Evolutionary conservation across 1,140 invertebrate species (phyloP).

Genomic region (Adelges cooleyi): DNA sequence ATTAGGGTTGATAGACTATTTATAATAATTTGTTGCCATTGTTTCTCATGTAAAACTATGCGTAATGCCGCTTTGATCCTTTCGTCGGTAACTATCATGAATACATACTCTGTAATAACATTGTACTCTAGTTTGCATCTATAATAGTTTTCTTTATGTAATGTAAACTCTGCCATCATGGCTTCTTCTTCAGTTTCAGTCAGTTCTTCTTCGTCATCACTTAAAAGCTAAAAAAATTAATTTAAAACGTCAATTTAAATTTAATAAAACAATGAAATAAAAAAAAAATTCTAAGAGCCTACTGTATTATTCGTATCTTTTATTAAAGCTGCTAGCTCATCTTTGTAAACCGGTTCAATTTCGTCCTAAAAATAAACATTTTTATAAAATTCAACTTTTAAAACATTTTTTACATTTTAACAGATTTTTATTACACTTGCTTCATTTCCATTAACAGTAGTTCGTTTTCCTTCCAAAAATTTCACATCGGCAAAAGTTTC

Average conservation of each 20-base stretch:
- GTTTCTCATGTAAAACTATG: no score
- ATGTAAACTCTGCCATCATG: slow-evolving; percentile 61
- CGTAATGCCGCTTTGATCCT: no score
- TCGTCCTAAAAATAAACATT: slow-evolving; percentile 21
- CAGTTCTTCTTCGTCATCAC: slow-evolving; percentile 33
- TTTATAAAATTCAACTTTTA: background rate
- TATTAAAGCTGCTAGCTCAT: slow-evolving; percentile 47
- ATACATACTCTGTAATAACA: slow-evolving; percentile 41
- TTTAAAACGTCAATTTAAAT: background rate
- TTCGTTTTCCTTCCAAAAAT: slow-evolving; percentile 63
- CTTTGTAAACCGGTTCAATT: slow-evolving; percentile 29
- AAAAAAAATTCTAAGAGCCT: slow-evolving; percentile 35
- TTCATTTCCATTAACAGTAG: slow-evolving; percentile 6
- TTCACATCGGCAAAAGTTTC: slow-evolving; percentile 75
- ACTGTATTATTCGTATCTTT: slow-evolving; percentile 48
- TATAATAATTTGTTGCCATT: no score
- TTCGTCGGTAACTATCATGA: no score
- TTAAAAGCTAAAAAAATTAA: slow-evolving; percentile 1
- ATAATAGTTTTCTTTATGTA: slow-evolving; percentile 86
- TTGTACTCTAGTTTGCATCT: slow-evolving; percentile 74
- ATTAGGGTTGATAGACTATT: no score
- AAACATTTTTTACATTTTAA: slow-evolving; percentile 34
- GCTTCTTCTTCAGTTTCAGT: slow-evolving; percentile 38
- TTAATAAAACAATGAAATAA: background rate
- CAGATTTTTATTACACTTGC: slow-evolving; percentile 34